These are phyloP conservation scores for Anorthoa munda DNA, from an alignment of 2,888 invertebrate genomes.

Conservation along the genomic window DNA sequence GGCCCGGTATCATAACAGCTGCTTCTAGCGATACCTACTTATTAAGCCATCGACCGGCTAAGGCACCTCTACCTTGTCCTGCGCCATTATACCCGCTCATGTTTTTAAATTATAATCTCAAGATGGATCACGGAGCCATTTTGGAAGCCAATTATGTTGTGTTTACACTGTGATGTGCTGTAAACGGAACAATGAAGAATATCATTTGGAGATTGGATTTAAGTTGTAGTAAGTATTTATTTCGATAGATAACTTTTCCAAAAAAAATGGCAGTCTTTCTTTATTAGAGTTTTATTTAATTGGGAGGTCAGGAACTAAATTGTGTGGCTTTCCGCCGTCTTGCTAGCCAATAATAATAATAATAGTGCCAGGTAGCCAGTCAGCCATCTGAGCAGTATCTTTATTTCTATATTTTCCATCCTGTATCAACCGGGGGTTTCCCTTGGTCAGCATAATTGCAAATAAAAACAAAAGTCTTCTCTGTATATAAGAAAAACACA, in stretches of 20 bases:
- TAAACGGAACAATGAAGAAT: conserved; percentile 32
- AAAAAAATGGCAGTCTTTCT: too few relatives aligned
- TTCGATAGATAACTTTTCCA: neutral
- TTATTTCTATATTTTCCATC: too few relatives aligned
- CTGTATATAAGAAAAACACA: too few relatives aligned
- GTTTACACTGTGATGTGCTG: conserved; percentile 56
- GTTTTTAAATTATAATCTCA: conserved; percentile 88
- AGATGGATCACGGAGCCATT: conserved; percentile 78
- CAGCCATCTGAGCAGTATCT: too few relatives aligned
- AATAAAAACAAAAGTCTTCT: too few relatives aligned
- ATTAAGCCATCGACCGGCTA: conserved; percentile 87
- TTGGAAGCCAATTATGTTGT: conserved; percentile 75
- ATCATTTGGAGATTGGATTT: neutral
- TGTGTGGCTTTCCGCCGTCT: neutral
- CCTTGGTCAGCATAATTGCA: too few relatives aligned
- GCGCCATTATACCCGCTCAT: conserved; percentile 84
- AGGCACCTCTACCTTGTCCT: conserved; percentile 69
- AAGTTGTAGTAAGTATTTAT: neutral
- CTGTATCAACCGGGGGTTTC: too few relatives aligned
- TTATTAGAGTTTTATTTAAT: too few relatives aligned
- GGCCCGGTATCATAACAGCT: conserved; percentile 90
- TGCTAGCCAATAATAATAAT: too few relatives aligned
- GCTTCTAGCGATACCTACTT: conserved; percentile 89
- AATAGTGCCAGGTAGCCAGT: too few relatives aligned
- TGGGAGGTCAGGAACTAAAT: neutral